Conservation (phyloP, 2,888 invertebrate genomes). For the Stenichneumon culpator region DNA sequence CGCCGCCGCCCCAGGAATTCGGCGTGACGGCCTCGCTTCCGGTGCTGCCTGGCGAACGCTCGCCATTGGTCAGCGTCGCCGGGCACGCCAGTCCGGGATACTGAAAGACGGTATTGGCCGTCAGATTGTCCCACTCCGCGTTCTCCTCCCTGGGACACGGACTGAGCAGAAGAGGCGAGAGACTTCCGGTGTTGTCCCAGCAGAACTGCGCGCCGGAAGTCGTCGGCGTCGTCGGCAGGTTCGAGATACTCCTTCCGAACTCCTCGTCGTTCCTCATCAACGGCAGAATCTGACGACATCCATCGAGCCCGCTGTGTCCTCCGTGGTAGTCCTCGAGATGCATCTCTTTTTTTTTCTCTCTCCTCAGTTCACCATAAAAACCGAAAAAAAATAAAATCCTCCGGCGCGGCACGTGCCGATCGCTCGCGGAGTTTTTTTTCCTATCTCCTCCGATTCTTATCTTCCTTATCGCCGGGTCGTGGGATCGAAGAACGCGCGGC, state of each 20-base stretch:
- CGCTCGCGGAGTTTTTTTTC: background rate
- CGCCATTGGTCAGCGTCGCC: slow-evolving; percentile 65
- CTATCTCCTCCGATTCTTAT: background rate
- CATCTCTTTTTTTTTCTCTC: slow-evolving; percentile 63
- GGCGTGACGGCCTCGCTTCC: slow-evolving; percentile 78
- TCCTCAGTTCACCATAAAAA: background rate
- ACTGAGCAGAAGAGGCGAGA: slow-evolving; percentile 69
- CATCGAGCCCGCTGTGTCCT: slow-evolving; percentile 27
- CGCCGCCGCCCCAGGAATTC: slow-evolving; percentile 75
- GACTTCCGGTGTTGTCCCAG: slow-evolving; percentile 73
- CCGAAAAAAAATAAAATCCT: background rate
- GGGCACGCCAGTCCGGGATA: slow-evolving; percentile 70
- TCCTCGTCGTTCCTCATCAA: slow-evolving; percentile 67
- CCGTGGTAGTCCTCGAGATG: slow-evolving; percentile 75
- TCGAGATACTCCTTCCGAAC: slow-evolving; percentile 66
- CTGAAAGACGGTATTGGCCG: slow-evolving; percentile 73
- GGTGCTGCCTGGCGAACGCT: slow-evolving; percentile 76
- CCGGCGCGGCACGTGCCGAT: background rate
- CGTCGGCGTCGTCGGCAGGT: slow-evolving; percentile 56
- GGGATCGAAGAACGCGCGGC: slow-evolving; percentile 54
- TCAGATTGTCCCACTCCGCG: slow-evolving; percentile 78
- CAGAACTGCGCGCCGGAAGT: slow-evolving; percentile 67
- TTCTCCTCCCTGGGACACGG: slow-evolving; percentile 70
- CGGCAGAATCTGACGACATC: slow-evolving; percentile 45
- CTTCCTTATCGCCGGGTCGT: background rate